Evolutionary conservation across 2,113 vertebrate species (phyloP).

Genomic region (Opisthocomus hoazin): DNA sequence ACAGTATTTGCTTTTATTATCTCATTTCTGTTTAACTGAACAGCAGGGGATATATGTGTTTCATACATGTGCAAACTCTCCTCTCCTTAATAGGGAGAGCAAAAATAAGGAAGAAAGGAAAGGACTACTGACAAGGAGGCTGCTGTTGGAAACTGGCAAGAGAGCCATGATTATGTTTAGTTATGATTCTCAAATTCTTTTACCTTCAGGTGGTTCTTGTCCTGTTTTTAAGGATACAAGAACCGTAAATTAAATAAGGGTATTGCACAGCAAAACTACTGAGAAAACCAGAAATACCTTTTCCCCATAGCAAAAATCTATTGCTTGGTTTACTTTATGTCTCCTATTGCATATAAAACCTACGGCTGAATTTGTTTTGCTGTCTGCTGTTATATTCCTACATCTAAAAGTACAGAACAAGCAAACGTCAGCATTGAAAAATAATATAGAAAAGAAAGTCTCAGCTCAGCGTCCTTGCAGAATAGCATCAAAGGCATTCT

Average conservation of each 20-base stretch:
- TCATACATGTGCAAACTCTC: background rate
- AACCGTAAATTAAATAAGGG: constrained; percentile 11
- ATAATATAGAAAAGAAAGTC: background rate
- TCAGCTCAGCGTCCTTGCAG: background rate
- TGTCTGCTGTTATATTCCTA: background rate
- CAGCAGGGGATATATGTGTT: background rate
- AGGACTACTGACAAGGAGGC: background rate
- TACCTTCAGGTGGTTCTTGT: constrained; percentile 19
- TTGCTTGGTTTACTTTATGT: background rate
- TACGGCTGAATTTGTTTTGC: background rate
- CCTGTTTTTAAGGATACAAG: background rate
- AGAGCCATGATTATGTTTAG: background rate
- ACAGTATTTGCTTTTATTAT: background rate
- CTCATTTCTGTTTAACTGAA: background rate
- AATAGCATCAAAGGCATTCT: constrained; percentile 3
- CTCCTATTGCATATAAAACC: background rate
- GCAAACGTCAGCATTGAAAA: background rate
- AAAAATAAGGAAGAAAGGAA: background rate
- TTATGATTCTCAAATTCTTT: background rate
- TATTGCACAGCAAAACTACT: background rate
- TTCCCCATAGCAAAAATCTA: constrained; percentile 15
- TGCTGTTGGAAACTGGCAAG: background rate
- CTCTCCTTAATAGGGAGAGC: background rate
- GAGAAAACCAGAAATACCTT: constrained; percentile 3
- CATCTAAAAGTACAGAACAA: background rate